Base-by-base conservation (phyloP, 2,797 vertebrate genomes). In the Nothura maculosa region DNA sequence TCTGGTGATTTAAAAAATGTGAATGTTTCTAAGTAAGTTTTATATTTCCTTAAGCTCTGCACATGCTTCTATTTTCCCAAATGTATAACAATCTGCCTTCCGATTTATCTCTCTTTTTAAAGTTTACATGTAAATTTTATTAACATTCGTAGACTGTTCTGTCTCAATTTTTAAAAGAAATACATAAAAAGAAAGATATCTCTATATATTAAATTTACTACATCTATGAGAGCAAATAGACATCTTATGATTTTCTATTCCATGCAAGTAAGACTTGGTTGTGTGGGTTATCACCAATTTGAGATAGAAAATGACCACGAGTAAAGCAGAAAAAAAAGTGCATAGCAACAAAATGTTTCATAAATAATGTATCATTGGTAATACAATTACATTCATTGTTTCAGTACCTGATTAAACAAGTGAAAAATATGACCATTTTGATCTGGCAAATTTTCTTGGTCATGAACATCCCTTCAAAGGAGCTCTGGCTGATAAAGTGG, bases 341-440 rank as follows among this genome's bases (percentile, higher is more conserved):
- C 85, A 77, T 80, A 91, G 85, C 79, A 97, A 96, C 95, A 93
- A 87, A 92, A 89, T 63, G 52, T 91, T 96, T 93, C 94, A 84
- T 91, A 95, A 96, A 96, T 78, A 94, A 90, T 52, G 61, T 81
- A 63, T 95, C 78, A 69, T 69, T 95, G 89, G 83, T 82, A 69
- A 84, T 95, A 96, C 86, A 96, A 93, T 95, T 93, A 93, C 92
- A 94, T 64, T 87, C 91, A 94, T 96, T 95, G 92, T 95, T 97
- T 98, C 94, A 96, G 93, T 88, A 89, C 84, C 87, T 93, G 93
- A 91, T 85, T 94, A 87, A 81, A 66, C 70, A 95, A 96, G 94
- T 91, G 92, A 94, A 96, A 90, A 91, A 96, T 95, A 96, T 66
- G 91, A 90, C 68, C 76, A 81, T 96, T 96, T 91, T 87, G 93